Base-by-base conservation (phyloP, 2,888 invertebrate species). In the Andricus quercusramuli region DNA sequence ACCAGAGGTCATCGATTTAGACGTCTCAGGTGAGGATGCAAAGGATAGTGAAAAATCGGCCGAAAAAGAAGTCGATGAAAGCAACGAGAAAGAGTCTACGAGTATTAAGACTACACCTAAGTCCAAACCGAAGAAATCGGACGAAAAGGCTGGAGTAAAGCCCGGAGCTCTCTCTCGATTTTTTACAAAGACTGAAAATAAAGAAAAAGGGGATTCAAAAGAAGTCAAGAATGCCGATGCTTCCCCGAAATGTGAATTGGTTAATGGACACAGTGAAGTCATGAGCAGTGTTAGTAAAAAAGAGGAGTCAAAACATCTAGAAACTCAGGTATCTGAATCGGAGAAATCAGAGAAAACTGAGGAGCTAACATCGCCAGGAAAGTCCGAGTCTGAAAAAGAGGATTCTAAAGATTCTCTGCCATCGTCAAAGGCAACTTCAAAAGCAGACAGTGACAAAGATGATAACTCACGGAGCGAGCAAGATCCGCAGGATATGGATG, bases 181-280 rank as follows among this genome's bases (percentile, higher is more conserved):
- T 80, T 81, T 89, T 78, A 89, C 90, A 29, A 83, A 80, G 77
- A 82, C 83, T 51, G 79, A 83, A 25, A 84, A 68, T 77, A 32
- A 68, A 80, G 79, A 74, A 67, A 25, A 17, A 37, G 66, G 67
- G 80, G 77, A 51, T 74, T 25, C 82, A 77, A 47, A 25, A 62
- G 13, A 70, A 47, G 25, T 15, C 29, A 76, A 32, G 74, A 56
- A 29, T 78, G 66, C 56, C 37, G 47, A 74, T 29, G 64, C 65
- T 77, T 64, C 56, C 3, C 64, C 68, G 32, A 25, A 37, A n/a
- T 77, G 20, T 76, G 44, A 68, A 68, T 64, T 37, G 44, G 15
- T 22, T 20, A 65, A 79, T 25, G 70, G 47, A 59, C 6, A 20
- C 4, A 20, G 70, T 64, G 64, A 82, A 25, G 41, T 37, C 56